These are phyloP conservation scores for Coptodon bakossiorum DNA, from an alignment of 2,113 vertebrate species.

Conservation along the genomic window DNA sequence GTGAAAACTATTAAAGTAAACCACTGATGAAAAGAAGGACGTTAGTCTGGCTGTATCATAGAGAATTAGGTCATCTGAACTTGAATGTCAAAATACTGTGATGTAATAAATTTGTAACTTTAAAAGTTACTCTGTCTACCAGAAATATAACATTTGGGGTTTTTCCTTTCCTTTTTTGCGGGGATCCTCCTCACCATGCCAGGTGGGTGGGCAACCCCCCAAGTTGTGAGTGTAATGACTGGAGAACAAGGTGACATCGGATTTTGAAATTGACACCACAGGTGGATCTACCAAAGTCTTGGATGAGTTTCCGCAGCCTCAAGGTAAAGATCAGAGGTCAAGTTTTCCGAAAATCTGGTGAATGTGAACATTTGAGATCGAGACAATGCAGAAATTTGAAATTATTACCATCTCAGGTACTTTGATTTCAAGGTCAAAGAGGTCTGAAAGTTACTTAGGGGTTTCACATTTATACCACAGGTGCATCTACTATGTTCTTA, in stretches of 20 bases:
- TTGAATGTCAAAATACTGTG: background rate
- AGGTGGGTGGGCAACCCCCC: background rate
- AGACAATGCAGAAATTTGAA: accelerated
- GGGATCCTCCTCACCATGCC: background rate
- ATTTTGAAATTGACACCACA: background rate
- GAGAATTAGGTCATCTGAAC: background rate
- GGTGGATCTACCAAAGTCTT: background rate
- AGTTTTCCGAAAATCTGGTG: background rate
- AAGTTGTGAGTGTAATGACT: background rate
- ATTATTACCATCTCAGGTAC: background rate
- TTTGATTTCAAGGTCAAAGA: background rate
- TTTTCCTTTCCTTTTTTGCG: background rate
- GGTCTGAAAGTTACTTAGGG: background rate
- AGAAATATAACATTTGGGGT: background rate
- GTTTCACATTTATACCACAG: background rate
- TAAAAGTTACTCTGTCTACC: background rate
- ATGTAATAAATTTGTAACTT: background rate
- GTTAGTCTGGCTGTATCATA: background rate
- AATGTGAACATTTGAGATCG: background rate
- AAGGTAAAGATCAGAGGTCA: background rate
- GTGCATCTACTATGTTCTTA: background rate
- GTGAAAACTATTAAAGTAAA: background rate
- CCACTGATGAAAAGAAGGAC: background rate
- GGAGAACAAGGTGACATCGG: accelerated
- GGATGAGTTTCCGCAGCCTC: background rate